Conservation (phyloP, 2,797 vertebrate genomes). For the Decapterus maruadsi region DNA sequence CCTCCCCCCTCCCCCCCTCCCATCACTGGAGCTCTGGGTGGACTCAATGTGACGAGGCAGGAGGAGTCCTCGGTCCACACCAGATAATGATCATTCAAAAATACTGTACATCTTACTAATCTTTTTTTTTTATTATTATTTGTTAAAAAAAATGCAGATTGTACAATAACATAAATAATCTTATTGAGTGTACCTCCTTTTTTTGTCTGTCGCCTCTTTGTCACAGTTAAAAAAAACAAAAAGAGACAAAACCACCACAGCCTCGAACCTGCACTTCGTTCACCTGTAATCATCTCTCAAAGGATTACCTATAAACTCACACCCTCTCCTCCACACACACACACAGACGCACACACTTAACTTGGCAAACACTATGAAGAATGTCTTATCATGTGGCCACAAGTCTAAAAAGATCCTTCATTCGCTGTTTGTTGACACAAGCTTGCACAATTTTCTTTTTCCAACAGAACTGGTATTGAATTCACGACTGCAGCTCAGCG, state of each 20-base stretch:
- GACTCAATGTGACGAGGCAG: conserved; percentile 60
- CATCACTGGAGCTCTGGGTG: conserved; percentile 77
- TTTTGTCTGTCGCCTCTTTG: conserved; percentile 78
- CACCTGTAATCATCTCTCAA: conserved; percentile 20
- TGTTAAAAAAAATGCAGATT: conserved; percentile 84
- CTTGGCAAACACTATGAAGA: conserved; percentile 18
- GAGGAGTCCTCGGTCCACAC: conserved; percentile 65
- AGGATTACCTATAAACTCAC: conserved; percentile 14
- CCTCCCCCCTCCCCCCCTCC: conserved; percentile 40
- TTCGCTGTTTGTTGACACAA: not conserved
- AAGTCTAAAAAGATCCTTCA: conserved; percentile 28
- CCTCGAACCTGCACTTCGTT: conserved; percentile 29
- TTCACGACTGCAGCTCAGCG: conserved; percentile 10
- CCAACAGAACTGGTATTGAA: conserved; percentile 18
- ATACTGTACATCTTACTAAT: conserved; percentile 87
- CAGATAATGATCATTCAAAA: conserved; percentile 77
- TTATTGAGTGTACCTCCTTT: conserved; percentile 81
- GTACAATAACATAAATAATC: conserved; percentile 90
- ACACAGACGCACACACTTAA: not conserved
- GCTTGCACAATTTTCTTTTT: conserved; percentile 11
- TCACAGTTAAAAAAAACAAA: conserved; percentile 53
- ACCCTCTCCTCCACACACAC: not conserved
- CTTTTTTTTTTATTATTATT: conserved; percentile 86
- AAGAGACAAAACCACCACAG: not conserved
- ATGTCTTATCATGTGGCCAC: conserved; percentile 33